A percentile compares a stretch with the other conserved stretches of the same genome.
Evolutionary conservation across 2,888 invertebrate genomes (phyloP).

Genomic region (Erebia ligea): DNA sequence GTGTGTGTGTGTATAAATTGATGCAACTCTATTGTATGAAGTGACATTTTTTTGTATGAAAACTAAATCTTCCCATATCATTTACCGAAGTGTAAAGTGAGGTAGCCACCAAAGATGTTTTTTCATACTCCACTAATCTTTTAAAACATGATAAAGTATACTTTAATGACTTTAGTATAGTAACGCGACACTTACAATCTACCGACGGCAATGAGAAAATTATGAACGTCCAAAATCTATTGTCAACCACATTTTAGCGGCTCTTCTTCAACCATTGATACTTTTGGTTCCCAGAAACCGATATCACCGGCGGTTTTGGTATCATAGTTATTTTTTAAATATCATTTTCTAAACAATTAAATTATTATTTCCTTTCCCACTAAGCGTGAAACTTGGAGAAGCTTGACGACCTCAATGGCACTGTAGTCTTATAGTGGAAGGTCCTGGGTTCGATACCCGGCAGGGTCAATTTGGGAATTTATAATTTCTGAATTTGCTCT

Average conservation of each 20-base stretch:
- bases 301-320: constrained; percentile 26
- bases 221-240: constrained; percentile 25
- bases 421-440: too few species aligned
- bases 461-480: too few species aligned
- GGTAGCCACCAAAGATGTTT: constrained; percentile 1
- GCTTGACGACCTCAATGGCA: not conserved
- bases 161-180: too few species aligned
- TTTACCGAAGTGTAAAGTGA: constrained; percentile 1
- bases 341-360: not conserved
- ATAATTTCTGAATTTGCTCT: too few species aligned
- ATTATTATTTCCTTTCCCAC: not conserved
- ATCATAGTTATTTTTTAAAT: not conserved
- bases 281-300: constrained; percentile 27
- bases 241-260: constrained; percentile 18
- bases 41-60: not conserved
- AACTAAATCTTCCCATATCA: not conserved
- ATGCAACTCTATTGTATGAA: not conserved
- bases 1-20: not conserved
- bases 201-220: constrained; percentile 1
- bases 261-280: constrained; percentile 25
- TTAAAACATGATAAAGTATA: not conserved
- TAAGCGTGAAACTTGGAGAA: not conserved
- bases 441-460: too few species aligned
- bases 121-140: constrained; percentile 2
- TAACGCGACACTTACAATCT: constrained; percentile 4